Conservation (phyloP, 2,797 vertebrate species). For the Simalia tracyae region DNA sequence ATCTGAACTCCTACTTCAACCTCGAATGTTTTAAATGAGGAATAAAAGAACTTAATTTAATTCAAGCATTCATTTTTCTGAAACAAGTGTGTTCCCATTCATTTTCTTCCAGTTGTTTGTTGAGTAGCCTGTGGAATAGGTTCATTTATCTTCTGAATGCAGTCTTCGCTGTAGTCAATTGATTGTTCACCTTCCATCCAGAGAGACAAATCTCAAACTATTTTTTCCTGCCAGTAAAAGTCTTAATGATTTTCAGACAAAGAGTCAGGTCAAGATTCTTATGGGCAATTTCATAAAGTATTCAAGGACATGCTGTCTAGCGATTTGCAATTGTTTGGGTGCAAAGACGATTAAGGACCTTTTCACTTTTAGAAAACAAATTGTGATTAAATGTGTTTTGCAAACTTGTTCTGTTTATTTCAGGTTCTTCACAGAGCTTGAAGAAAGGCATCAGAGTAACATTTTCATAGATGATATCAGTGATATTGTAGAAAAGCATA, state of each 20-base stretch:
- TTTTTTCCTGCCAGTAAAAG: background rate
- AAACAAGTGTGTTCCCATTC: background rate
- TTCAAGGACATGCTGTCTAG: accelerated
- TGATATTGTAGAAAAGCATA: conserved; percentile 88
- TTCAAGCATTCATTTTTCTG: background rate
- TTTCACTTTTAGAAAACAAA: background rate
- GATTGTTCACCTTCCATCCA: background rate
- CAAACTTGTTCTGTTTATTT: accelerated
- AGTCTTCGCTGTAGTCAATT: background rate
- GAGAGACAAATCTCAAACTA: background rate
- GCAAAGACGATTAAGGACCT: background rate
- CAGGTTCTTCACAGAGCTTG: conserved; percentile 94
- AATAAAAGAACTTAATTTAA: background rate
- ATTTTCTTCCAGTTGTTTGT: background rate
- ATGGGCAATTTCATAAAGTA: accelerated
- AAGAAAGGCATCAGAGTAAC: conserved; percentile 88
- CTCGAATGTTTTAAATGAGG: background rate
- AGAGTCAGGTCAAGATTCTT: background rate
- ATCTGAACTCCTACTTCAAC: background rate
- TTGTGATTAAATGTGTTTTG: accelerated
- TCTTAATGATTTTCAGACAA: background rate
- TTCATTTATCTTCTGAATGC: background rate
- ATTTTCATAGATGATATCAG: conserved; percentile 91
- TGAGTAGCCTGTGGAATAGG: background rate
- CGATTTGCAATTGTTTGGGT: background rate